Evolutionary conservation across 1,140 invertebrate genomes (phyloP).

Genomic region (Cydia fagiglandana): DNA sequence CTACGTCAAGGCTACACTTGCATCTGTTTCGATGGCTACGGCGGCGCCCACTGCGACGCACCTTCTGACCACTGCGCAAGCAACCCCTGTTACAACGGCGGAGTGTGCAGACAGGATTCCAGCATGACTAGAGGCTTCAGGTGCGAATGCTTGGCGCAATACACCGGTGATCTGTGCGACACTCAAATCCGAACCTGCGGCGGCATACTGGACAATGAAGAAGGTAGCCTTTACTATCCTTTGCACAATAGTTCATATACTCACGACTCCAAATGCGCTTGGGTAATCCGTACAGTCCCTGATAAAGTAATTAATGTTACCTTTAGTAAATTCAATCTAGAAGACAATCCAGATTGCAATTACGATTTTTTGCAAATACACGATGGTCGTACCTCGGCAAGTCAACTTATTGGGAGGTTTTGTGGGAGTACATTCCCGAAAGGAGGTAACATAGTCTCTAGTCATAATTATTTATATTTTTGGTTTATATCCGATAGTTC

Average conservation of each 20-base stretch:
- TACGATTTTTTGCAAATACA: slow-evolving; percentile 86
- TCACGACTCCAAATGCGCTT: slow-evolving; percentile 88
- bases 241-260: slow-evolving; percentile 78
- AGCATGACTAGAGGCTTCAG: slow-evolving; percentile 61
- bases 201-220: slow-evolving; percentile 79
- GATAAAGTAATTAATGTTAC: slow-evolving; percentile 89
- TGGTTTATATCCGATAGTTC: slow-evolving; percentile 88
- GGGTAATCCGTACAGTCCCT: slow-evolving; percentile 84
- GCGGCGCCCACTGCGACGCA: slow-evolving; percentile 83
- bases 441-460: slow-evolving; percentile 85
- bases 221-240: slow-evolving; percentile 85
- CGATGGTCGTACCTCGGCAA: slow-evolving; percentile 85
- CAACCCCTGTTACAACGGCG: slow-evolving; percentile 91
- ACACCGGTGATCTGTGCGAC: slow-evolving; percentile 62
- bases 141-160: slow-evolving; percentile 82
- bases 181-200: slow-evolving; percentile 81
- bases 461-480: slow-evolving; percentile 86
- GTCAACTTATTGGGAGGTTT: slow-evolving; percentile 86
- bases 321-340: slow-evolving; percentile 87
- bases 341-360: slow-evolving; percentile 77
- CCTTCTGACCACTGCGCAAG: slow-evolving; percentile 81
- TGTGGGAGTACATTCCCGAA: slow-evolving; percentile 85
- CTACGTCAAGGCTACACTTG: slow-evolving; percentile 78
- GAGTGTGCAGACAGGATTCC: slow-evolving; percentile 82
- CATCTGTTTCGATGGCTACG: slow-evolving; percentile 80